Base-by-base conservation (phyloP, 2,797 vertebrate species). In the Sus cebifrons region DNA sequence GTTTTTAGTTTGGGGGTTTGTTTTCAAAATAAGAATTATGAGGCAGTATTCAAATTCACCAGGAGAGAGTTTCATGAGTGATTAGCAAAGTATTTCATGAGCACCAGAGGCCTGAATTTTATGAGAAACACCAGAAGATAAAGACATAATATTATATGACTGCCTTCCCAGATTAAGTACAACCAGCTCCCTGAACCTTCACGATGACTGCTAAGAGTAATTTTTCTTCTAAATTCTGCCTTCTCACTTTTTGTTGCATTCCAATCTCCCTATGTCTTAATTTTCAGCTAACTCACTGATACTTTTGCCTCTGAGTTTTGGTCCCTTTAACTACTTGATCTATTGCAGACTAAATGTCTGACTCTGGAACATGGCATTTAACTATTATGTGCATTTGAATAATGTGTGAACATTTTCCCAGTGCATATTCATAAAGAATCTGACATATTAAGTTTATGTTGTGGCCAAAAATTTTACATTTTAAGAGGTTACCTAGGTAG, bases 11-110 rank as follows among this genome's bases (percentile, higher is more conserved):
- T 92, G 6, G 44, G 44, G 44, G 44, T 49, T 49, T 49, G 44
- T 49, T 90, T 96, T 74, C 5, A 74, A 75, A 40, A 23, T 85
- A 81, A 94, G 11, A 86, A 93, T 90, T 74, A 78, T 70, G 60
- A 23, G 23, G 23, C 11, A 73, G 68, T 88, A 79, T 68, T n/a
- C 40, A 78, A 58, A 79, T 36, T 74, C 49, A 87, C 49, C 23
- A 87, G 40, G 73, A 88, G 83, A 88, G 18, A 62, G 21, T 62
- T 91, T 86, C 18, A 67, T 83, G 20, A 71, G 9, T 87, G 44
- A 74, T 73, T 83, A 77, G 18, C 14, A 36, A 62, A 54, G 3
- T 74, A 27, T 54, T 36, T 40, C 67, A 20, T 15, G 27, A 49
- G 9, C 18, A 49, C 60, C 29, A 49, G 73, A 79, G n/a, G 27